Evolutionary conservation across 2,113 vertebrate genomes (phyloP).

Genomic region (Gulo gulo): DNA sequence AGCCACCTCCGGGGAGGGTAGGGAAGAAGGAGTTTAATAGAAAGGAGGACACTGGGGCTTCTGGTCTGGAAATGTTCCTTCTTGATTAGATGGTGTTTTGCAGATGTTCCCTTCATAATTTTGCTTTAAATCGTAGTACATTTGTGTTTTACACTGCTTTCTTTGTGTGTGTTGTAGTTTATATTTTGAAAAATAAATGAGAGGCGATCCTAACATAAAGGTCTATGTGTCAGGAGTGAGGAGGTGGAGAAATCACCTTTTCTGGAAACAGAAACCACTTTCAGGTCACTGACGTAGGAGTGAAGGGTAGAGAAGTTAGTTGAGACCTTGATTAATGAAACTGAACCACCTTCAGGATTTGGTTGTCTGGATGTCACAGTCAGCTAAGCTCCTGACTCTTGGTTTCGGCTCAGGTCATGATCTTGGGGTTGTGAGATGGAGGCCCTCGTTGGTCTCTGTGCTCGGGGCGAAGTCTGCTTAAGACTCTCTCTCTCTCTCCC

Average conservation of each 20-base stretch:
- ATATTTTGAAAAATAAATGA: neutral
- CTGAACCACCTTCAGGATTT: neutral
- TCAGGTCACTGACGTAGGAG: neutral
- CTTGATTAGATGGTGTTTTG: neutral
- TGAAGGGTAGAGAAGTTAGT: neutral
- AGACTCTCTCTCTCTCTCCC: neutral
- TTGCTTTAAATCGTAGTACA: neutral
- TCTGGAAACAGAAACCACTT: conserved; percentile 3
- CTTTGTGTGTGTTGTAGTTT: neutral
- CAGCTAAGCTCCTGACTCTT: neutral
- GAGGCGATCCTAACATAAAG: neutral
- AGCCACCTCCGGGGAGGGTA: neutral
- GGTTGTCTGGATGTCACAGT: neutral
- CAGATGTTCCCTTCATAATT: neutral
- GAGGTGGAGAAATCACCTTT: neutral
- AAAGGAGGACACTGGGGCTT: neutral
- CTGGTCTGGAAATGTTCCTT: neutral
- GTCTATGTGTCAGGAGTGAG: neutral
- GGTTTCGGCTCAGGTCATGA: neutral
- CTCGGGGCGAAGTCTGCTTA: neutral
- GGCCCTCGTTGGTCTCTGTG: neutral
- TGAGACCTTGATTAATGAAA: neutral
- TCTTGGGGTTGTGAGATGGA: neutral
- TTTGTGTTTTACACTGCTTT: conserved; percentile 1
- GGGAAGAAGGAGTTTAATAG: neutral